Conservation (phyloP, 2,888 invertebrate species). For the Cotesia congregata region DNA sequence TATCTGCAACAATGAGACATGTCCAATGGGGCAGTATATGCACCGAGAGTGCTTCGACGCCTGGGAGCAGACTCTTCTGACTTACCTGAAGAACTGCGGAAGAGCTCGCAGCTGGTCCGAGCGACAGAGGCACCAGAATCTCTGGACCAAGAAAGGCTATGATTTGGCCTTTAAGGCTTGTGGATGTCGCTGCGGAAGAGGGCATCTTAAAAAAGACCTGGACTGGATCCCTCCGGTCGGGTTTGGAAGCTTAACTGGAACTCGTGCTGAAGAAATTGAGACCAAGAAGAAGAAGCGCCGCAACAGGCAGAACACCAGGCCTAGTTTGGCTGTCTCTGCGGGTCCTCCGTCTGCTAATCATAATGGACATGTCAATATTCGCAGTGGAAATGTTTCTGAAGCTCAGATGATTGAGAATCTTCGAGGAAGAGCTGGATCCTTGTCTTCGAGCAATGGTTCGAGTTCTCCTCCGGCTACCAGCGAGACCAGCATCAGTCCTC, state of each 20-base stretch:
- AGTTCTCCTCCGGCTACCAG: conserved; percentile 87
- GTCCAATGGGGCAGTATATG: conserved; percentile 91
- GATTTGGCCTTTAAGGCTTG: conserved; percentile 96
- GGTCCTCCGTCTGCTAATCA: conserved; percentile 66
- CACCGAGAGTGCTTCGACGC: conserved; percentile 95
- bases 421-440: conserved; percentile 81
- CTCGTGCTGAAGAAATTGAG: conserved; percentile 72
- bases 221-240: conserved; percentile 86
- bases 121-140: conserved; percentile 91
- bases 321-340: conserved; percentile 75
- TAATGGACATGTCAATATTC: conserved; percentile 62
- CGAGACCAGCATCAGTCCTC: conserved; percentile 81
- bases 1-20: conserved; percentile 94
- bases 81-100: conserved; percentile 91
- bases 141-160: conserved; percentile 98
- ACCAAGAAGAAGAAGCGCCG: conserved; percentile 78
- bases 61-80: conserved; percentile 92
- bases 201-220: conserved; percentile 93
- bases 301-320: conserved; percentile 77
- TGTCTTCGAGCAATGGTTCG: conserved; percentile 84
- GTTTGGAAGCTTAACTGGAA: conserved; percentile 70
- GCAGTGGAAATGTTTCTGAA: conserved; percentile 55
- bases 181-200: conserved; percentile 92
- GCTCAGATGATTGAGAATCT: conserved; percentile 63
- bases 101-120: conserved; percentile 96